phyloP scores from a whole-genome alignment of 2,888 invertebrate species.

The Chymomyza caudatula region DNA sequence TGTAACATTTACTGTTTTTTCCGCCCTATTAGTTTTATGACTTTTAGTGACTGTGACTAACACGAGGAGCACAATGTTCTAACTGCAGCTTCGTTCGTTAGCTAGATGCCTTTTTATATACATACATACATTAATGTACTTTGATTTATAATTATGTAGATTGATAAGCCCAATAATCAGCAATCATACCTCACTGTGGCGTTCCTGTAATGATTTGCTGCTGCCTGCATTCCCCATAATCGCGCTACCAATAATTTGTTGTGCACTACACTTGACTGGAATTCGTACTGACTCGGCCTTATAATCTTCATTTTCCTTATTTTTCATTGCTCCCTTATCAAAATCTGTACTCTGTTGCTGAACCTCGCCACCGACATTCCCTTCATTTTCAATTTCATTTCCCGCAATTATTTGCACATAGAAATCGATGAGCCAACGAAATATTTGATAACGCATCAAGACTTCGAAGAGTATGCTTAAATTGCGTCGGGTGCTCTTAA shows the following conservation, averaged over 20 bases:
- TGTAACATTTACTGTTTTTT: not conserved
- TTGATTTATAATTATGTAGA: not conserved
- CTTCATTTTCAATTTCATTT: not conserved
- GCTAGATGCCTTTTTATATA: slow-evolving; percentile 16
- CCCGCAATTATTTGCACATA: slow-evolving; percentile 45
- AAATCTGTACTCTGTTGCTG: not conserved
- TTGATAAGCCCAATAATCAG: not conserved
- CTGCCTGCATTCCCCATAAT: slow-evolving; percentile 60
- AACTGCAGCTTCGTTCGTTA: slow-evolving; percentile 41
- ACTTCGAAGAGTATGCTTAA: slow-evolving; percentile 43
- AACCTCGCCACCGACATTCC: not conserved
- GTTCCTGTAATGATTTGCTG: slow-evolving; percentile 35
- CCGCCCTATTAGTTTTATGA: slow-evolving; percentile 40
- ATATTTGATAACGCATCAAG: slow-evolving; percentile 56
- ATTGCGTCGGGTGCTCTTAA: slow-evolving; percentile 31
- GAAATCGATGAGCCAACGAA: slow-evolving; percentile 63
- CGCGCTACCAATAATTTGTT: slow-evolving; percentile 23
- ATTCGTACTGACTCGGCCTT: slow-evolving; percentile 14
- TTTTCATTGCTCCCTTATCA: not conserved
- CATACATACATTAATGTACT: slow-evolving; percentile 5
- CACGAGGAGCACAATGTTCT: slow-evolving; percentile 58
- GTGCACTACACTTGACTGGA: slow-evolving; percentile 34
- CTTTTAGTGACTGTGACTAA: slow-evolving; percentile 27
- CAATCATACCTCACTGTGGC: slow-evolving; percentile 63
- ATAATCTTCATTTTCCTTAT: slow-evolving; percentile 21